Base-by-base conservation (phyloP, 2,888 invertebrate genomes). In the Alloplasta piceator region DNA sequence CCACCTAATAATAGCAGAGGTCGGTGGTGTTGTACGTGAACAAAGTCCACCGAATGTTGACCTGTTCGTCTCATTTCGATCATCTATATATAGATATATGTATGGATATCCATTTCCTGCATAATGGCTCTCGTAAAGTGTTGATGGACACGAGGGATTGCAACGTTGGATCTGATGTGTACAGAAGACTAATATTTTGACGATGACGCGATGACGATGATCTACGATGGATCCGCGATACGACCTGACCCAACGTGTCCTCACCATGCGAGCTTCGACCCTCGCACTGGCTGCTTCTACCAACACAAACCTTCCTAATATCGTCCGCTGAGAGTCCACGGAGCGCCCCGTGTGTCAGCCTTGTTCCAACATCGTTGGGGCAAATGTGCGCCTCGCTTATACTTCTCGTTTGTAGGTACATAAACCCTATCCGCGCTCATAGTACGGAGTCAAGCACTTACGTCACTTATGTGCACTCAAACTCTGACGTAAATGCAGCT, bases 141-240 rank as follows among this genome's bases (percentile, higher is more conserved):
- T 52, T 66, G 60, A 52, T n/a, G 63, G 39, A 26, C 26, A 26
- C 26, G 26, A 26, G 26, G 26, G 26, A 26, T 26, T 26, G 26
- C 26, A 26, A 26, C 26, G 26, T 26, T 26, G 26, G 26, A 26
- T 26, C 26, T 1, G 26, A 26, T 26, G 26, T 3, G 10, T 56
- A 74, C 68, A 46, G 52, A 58, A 55, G 41, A 72, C 83, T 82
- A 83, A 84, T 84, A 83, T 83, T 84, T 83, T 79, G 82, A 83
- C 83, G 79, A 84, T 83, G 72, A 77, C 67, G 77, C 67, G 77
- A 80, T 75, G 73, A 80, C 68, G 80, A 78, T 83, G 73, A 80
- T 81, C 78, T 66, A 58, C 66, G 46, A 78, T 68, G 7, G 6
- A 48, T 66, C 39, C 10, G 71, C 43, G 58, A 67, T 36, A 56